Percentiles rank a stretch among this genome's conserved stretches.
Conservation (phyloP, 35 echinoderm and acorn worm genomes). For the Acanthaster planci region DNA sequence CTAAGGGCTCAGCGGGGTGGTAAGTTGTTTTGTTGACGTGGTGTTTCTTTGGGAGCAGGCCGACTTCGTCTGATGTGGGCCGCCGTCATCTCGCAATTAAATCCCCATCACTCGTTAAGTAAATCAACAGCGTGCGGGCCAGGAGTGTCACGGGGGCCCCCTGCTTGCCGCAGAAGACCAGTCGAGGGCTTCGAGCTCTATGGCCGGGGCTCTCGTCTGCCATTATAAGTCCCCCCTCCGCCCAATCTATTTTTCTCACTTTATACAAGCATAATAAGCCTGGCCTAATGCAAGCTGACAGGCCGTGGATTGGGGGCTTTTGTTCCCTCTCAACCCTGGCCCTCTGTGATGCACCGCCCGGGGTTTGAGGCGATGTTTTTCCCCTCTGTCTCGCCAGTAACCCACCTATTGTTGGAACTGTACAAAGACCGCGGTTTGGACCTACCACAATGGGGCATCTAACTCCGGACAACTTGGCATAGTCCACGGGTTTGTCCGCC, state of each 20-base stretch:
- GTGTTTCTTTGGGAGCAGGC: constrained; percentile 12
- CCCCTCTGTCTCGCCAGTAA: neutral
- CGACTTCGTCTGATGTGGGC: constrained; percentile 19
- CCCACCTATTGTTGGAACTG: neutral
- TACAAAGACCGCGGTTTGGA: constrained; percentile 2
- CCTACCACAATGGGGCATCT: neutral
- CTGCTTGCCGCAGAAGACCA: neutral
- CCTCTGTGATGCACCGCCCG: constrained; percentile 22
- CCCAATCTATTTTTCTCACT: constrained; percentile 46
- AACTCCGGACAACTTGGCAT: neutral
- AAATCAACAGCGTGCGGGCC: constrained; percentile 40
- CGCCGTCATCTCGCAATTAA: constrained; percentile 54
- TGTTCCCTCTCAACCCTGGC: neutral
- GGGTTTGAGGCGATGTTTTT: neutral
- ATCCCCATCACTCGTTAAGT: constrained; percentile 46
- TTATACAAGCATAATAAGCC: constrained; percentile 40
- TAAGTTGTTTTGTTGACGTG: constrained; percentile 50
- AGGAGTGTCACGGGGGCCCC: neutral
- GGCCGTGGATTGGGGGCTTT: neutral
- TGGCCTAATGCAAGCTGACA: constrained; percentile 22
- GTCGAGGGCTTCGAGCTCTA: neutral
- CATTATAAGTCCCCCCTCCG: constrained; percentile 9
- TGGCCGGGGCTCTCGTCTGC: no score
- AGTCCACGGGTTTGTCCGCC: neutral
- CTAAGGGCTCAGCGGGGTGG: constrained; percentile 31